Evolutionary conservation across 2,113 vertebrate genomes (phyloP), one percentile per base, ranked within the genome.

Genomic region (Thunnus thynnus): DNA sequence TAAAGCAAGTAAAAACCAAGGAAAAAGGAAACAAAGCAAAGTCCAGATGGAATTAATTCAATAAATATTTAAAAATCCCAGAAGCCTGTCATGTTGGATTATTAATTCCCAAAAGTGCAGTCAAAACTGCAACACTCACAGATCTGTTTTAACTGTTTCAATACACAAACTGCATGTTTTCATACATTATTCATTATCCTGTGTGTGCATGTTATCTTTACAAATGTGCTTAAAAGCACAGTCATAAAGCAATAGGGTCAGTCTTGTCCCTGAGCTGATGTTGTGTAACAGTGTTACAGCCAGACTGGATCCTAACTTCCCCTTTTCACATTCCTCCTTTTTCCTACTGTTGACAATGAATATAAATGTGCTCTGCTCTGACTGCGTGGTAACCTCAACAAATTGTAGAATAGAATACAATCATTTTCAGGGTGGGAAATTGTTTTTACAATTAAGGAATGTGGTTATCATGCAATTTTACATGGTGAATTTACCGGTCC

Each of bases 371-470:
- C 27, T 48, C 8, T 17, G 30, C 27, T 48, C 8, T 54, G 65
- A 36, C 54, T 14, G 0, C 0, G 1, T 30, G 1, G 13, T 13
- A 46, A 20, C 72, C 56, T 65, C 63, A 30, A 44, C 51, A 72
- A 36, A 47, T 25, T 52, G 20, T 44, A n/a, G 17, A 71, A 75
- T 65, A 18, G 14, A 58, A 58, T 52, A 50, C 2, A 22, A 63
- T 46, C 30, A 32, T 54, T 78, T 82, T 71, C 27, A 17, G 8
- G 25, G 69, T 63, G 67, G 69, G 64, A 82, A 72, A 76, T 78
- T 61, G 58, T 41, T 62, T 70, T 65, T 17, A 27, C 41, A 75
- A 67, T 50, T 18, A 30, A 69, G 51, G 14, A 57, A 58, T 60
- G 13, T 48, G 17, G 17, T 30, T n/a, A 57, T 20, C 3, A 54